Percentiles rank a stretch among this genome's conserved stretches.
Evolutionary conservation across 2,888 invertebrate genomes (phyloP).

Genomic region (Apocheima hispidaria): DNA sequence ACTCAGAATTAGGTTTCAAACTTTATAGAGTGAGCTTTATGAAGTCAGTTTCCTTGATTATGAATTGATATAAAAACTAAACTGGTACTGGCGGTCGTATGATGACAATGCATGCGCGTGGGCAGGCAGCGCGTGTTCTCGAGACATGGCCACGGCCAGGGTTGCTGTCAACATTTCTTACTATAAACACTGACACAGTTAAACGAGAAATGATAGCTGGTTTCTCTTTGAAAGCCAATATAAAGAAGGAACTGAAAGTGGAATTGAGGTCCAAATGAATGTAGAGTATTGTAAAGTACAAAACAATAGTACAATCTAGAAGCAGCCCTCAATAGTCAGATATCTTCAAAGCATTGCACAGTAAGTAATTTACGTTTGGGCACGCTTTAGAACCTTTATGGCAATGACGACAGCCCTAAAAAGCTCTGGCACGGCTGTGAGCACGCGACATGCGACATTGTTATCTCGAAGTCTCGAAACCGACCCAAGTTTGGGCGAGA

Average conservation of each 20-base stretch:
- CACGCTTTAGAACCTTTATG: conserved; percentile 1
- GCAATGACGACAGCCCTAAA: conserved; percentile 43
- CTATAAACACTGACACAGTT: no score
- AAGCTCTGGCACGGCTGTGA: conserved; percentile 40
- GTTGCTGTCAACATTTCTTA: conserved; percentile 16
- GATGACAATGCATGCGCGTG: conserved; percentile 58
- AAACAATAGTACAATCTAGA: background rate
- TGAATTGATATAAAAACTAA: conserved; percentile 8
- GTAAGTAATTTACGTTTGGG: conserved; percentile 1
- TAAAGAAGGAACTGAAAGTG: background rate
- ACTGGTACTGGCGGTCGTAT: conserved; percentile 25
- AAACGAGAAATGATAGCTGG: no score
- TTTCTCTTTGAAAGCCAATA: no score
- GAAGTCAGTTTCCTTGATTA: conserved; percentile 4
- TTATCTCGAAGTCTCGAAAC: conserved; percentile 66
- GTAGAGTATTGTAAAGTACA: background rate
- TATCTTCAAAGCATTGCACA: background rate
- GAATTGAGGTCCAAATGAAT: background rate
- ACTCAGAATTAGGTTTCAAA: conserved; percentile 4
- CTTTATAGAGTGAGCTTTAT: background rate
- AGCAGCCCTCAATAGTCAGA: background rate
- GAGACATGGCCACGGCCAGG: conserved; percentile 45
- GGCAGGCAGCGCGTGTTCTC: conserved; percentile 51
- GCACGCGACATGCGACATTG: conserved; percentile 82
- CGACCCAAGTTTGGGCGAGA: conserved; percentile 72